A percentile compares a stretch with the other conserved stretches of the same genome.
These are phyloP conservation scores for Chrosomus eos DNA, from an alignment of 2,797 vertebrate genomes.

Conservation along the genomic window DNA sequence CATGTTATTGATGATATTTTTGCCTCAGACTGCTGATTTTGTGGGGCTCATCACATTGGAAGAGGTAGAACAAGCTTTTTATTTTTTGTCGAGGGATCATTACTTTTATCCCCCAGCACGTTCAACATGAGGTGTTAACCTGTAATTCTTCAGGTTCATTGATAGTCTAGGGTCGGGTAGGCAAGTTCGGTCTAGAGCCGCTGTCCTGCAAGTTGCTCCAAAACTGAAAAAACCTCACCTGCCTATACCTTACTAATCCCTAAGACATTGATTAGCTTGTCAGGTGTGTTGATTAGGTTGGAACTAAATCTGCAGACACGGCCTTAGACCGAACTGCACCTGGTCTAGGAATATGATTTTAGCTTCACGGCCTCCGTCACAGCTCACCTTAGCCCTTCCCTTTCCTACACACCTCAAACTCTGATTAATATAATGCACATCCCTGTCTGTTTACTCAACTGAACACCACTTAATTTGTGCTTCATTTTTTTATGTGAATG, in stretches of 20 bases:
- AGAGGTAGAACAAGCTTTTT: background rate
- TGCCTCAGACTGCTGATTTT: background rate
- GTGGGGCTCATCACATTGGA: background rate
- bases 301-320: too few species aligned
- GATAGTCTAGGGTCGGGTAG: background rate
- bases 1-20: background rate
- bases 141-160: background rate
- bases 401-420: too few species aligned
- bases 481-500: background rate
- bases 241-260: too few species aligned
- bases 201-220: too few species aligned
- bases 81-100: background rate
- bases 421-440: slow-evolving; percentile 61
- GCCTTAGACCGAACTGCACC: too few species aligned
- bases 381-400: too few species aligned
- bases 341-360: too few species aligned
- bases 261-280: too few species aligned
- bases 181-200: too few species aligned
- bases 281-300: too few species aligned
- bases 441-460: slow-evolving; percentile 42
- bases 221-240: too few species aligned
- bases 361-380: too few species aligned
- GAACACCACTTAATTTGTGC: background rate
- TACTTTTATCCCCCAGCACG: background rate
- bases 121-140: background rate